Evolutionary conservation across 2,888 invertebrate species (phyloP), one percentile per base, ranked within the genome.

Genomic region (Ernsta delagoae): DNA sequence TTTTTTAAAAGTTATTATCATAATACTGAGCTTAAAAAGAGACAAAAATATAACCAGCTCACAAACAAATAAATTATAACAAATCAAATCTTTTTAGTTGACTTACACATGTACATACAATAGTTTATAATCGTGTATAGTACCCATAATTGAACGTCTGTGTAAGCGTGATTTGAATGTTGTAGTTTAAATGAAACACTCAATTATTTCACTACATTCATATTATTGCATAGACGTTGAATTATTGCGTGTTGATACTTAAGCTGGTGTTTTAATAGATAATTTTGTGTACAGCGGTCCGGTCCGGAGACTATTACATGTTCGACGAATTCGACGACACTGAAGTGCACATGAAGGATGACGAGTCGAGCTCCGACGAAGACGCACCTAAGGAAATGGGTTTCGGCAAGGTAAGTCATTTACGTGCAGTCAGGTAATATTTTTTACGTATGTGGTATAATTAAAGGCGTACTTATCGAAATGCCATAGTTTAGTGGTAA

Each of bases 281-380:
- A 72, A 53, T 70, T 67, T 78, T 73, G 56, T 78, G 77, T 89
- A 85, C 93, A 99, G 99, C 99, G 64, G 97, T 99, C 70, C 96
- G 99, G 64, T 99, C 99, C 71, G 99, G 99, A 16, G 99, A 99
- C 92, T 99, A 99, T 93, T 99, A 99, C 93, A 98, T 99, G 98
- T 99, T 99, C 93, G 99, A 99, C 82, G 98, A 99, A 76, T 95
- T 97, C 82, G 97, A 97, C 79, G 97, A 97, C 76, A 97, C 97
- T 70, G 96, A 97, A 54, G 95, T 96, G 73, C 96, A 96, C 74
- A 78, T 96, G 34, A 93, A 95, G 45, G 94, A 94, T 0, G 94
- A 95, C 6, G 93, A 94, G 39, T 95, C 95, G 56, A 94, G 94
- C 41, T 94, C 95, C 34, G 95, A 95, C 36, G 94, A 94, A 71